Percentiles rank a stretch among this genome's conserved stretches.
These are phyloP conservation scores for Trichechus manatus DNA, from an alignment of 2,113 vertebrate genomes.

Conservation along the genomic window DNA sequence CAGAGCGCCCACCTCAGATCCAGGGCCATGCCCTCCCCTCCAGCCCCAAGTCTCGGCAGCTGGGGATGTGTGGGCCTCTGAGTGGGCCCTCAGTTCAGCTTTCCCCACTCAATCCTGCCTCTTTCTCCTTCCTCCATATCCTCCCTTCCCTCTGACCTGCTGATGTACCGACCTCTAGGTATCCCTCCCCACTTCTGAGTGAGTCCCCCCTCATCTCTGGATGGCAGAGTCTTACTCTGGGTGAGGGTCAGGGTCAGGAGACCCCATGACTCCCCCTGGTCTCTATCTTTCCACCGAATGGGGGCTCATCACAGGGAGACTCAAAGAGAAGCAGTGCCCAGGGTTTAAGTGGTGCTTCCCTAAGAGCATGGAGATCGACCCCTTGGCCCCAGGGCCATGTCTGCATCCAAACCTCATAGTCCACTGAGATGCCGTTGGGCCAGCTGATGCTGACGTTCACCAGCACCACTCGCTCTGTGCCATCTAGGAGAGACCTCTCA, in stretches of 20 bases:
- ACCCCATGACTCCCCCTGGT: background rate
- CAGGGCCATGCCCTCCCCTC: fast-evolving
- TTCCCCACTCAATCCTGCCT: background rate
- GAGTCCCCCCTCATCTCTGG: too few relatives aligned
- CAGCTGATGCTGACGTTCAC: conserved; percentile 97
- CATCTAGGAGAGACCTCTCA: conserved; percentile 94
- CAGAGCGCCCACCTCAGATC: background rate
- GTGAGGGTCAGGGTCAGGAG: background rate
- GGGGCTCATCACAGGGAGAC: background rate
- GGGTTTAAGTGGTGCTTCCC: background rate
- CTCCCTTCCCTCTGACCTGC: background rate
- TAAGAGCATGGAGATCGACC: fast-evolving
- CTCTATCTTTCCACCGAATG: background rate
- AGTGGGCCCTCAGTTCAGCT: background rate
- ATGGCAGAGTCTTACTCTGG: background rate
- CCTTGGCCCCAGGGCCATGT: fast-evolving
- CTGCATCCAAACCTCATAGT: conserved; percentile 92
- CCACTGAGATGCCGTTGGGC: conserved; percentile 97
- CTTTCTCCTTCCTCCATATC: background rate
- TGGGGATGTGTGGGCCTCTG: background rate
- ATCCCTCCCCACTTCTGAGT: background rate
- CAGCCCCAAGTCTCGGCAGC: background rate
- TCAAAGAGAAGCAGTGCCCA: background rate
- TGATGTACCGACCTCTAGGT: background rate
- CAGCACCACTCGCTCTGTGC: conserved; percentile 93